phyloP scores from a whole-genome alignment of 2,888 invertebrate species.

The Cataglyphis livida region DNA sequence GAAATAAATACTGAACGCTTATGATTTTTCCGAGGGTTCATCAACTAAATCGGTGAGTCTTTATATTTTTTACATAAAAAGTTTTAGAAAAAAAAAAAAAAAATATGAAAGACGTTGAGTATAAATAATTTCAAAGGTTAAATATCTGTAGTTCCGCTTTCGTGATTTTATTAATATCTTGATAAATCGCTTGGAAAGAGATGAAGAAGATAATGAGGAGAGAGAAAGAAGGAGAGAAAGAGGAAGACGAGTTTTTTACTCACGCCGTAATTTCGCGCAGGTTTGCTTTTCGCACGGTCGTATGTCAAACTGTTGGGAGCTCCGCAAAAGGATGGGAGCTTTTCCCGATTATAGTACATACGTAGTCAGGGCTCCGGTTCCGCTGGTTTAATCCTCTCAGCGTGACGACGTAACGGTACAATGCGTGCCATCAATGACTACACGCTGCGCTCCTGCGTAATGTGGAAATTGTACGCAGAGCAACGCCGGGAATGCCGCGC shows the following conservation, averaged over 20 bases:
- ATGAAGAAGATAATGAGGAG: background rate
- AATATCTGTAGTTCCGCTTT: slow-evolving; percentile 26
- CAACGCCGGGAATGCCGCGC: slow-evolving; percentile 42
- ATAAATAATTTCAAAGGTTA: background rate
- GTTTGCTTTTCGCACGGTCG: slow-evolving; percentile 1
- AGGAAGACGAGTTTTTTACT: slow-evolving; percentile 31
- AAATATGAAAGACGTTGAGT: background rate
- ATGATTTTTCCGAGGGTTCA: background rate
- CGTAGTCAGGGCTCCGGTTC: slow-evolving; percentile 59
- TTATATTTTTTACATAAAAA: background rate
- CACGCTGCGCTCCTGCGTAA: slow-evolving; percentile 43
- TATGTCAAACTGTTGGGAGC: slow-evolving; percentile 42
- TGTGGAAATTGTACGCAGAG: slow-evolving; percentile 8
- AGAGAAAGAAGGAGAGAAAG: background rate
- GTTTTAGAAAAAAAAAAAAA: background rate
- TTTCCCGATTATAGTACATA: slow-evolving; percentile 57
- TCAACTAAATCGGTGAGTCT: background rate
- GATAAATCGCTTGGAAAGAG: slow-evolving; percentile 21
- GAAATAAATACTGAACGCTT: background rate
- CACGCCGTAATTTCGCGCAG: slow-evolving; percentile 26
- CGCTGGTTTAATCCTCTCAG: slow-evolving; percentile 78
- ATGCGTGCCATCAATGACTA: slow-evolving; percentile 75
- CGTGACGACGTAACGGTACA: slow-evolving; percentile 82
- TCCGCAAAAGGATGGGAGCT: slow-evolving; percentile 51
- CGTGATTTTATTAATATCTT: slow-evolving; percentile 30